Evolutionary conservation across 1,140 invertebrate genomes (phyloP).

Genomic region (Metaphire vulgaris): DNA sequence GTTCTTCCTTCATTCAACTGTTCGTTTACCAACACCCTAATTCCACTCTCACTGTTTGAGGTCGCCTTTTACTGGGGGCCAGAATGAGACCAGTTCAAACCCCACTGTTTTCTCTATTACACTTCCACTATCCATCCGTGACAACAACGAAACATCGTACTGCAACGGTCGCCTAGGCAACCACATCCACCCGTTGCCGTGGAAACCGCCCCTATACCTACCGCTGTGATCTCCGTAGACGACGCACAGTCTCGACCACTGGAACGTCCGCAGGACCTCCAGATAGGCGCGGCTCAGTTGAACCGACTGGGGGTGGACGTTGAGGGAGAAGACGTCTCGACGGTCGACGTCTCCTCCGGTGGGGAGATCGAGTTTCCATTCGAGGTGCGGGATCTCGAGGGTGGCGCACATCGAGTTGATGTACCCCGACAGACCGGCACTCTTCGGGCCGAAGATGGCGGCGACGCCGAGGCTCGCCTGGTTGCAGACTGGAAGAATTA

Average conservation of each 20-base stretch:
- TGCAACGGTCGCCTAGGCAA: too few species aligned
- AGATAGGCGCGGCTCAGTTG: conserved; percentile 37
- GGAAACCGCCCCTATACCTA: background rate
- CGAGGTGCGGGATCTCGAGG: conserved; percentile 78
- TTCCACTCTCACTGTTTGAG: too few species aligned
- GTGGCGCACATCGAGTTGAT: conserved; percentile 83
- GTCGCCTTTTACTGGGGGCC: too few species aligned
- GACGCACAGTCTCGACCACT: conserved; percentile 39
- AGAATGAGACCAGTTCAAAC: too few species aligned
- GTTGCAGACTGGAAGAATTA: conserved; percentile 73
- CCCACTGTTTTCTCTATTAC: too few species aligned
- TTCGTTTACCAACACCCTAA: too few species aligned
- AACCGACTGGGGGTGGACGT: conserved; percentile 37
- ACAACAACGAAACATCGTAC: too few species aligned
- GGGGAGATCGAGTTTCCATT: conserved; percentile 65
- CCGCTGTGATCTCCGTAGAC: conserved; percentile 34
- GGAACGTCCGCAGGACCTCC: conserved; percentile 38
- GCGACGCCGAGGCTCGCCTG: conserved; percentile 77
- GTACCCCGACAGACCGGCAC: conserved; percentile 72
- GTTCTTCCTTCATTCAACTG: too few species aligned
- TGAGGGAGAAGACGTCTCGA: conserved; percentile 34
- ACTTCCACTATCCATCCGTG: too few species aligned
- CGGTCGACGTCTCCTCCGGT: background rate
- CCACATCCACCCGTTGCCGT: too few species aligned
- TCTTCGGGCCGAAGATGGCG: conserved; percentile 80